A percentile compares a stretch with the other conserved stretches of the same genome.
Evolutionary conservation across 2,113 vertebrate species (phyloP).

Genomic region (Oceanodroma tethys): DNA sequence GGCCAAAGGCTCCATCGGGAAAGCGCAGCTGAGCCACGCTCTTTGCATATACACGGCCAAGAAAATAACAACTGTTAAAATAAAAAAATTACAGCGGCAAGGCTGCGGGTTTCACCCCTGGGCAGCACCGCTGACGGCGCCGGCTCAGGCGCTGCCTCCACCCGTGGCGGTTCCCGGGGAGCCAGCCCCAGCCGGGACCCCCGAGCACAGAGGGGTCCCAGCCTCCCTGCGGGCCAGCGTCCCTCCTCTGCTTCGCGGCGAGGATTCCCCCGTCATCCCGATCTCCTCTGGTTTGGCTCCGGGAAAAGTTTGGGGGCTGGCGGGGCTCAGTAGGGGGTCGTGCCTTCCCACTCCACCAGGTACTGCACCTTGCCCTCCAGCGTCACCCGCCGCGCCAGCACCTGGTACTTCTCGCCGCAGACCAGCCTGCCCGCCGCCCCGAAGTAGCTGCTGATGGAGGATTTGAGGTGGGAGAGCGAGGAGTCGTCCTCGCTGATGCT

Average conservation of each 20-base stretch:
- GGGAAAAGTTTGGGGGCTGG: neutral
- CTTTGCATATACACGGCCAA: neutral
- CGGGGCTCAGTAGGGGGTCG: conserved; percentile 84
- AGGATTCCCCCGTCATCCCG: neutral
- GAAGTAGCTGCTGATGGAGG: conserved; percentile 93
- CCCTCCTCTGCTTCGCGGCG: neutral
- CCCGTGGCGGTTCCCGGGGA: rapidly evolving
- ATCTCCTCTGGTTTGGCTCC: neutral
- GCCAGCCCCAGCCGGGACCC: neutral
- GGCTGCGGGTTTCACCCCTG: neutral
- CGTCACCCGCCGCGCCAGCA: conserved; percentile 88
- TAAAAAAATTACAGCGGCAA: rapidly evolving
- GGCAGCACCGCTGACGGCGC: neutral
- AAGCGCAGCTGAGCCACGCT: neutral
- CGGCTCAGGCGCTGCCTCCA: neutral
- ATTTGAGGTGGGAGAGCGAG: conserved; percentile 88
- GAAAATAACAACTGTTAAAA: neutral
- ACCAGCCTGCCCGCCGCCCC: conserved; percentile 86
- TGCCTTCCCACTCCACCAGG: conserved; percentile 94
- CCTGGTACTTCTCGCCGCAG: conserved; percentile 91
- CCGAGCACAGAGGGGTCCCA: neutral
- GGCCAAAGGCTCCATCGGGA: neutral
- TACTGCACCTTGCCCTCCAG: conserved; percentile 92
- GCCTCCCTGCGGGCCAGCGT: neutral
- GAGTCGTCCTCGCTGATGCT: conserved; percentile 86